Evolutionary conservation across 1,140 invertebrate genomes (phyloP).

Genomic region (Bombus superbus): DNA sequence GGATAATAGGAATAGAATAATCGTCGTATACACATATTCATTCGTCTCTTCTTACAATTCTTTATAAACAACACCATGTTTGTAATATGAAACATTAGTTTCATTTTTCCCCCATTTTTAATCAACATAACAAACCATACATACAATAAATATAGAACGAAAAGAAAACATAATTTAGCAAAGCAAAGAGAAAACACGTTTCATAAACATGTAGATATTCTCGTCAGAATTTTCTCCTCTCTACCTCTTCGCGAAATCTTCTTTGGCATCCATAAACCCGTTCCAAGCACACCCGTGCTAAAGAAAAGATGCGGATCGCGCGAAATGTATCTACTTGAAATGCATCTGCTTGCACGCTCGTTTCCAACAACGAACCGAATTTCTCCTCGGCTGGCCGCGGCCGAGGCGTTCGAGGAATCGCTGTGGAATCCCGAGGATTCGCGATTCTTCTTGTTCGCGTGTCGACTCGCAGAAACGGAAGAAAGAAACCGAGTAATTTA

Average conservation of each 20-base stretch:
- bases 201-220: background rate
- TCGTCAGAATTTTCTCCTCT: background rate
- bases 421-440: slow-evolving; percentile 4
- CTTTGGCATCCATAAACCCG: slow-evolving; percentile 6
- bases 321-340: slow-evolving; percentile 16
- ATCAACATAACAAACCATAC: background rate
- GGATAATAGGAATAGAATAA: too few species aligned
- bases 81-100: background rate
- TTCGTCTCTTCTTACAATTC: background rate
- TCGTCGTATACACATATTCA: too few species aligned
- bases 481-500: slow-evolving; percentile 16
- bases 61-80: background rate
- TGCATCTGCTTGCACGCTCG: background rate
- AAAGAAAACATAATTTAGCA: background rate
- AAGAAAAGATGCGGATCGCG: background rate
- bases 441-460: slow-evolving; percentile 24
- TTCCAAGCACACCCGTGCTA: background rate
- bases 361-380: slow-evolving; percentile 7
- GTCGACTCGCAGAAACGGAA: background rate
- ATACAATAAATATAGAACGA: background rate
- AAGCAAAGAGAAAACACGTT: background rate
- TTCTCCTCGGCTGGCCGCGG: slow-evolving; percentile 14
- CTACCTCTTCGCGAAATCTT: background rate
- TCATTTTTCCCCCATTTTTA: background rate
- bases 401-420: slow-evolving; percentile 6